Conservation (phyloP, 2,888 invertebrate genomes). For the Maniola hyperantus region DNA sequence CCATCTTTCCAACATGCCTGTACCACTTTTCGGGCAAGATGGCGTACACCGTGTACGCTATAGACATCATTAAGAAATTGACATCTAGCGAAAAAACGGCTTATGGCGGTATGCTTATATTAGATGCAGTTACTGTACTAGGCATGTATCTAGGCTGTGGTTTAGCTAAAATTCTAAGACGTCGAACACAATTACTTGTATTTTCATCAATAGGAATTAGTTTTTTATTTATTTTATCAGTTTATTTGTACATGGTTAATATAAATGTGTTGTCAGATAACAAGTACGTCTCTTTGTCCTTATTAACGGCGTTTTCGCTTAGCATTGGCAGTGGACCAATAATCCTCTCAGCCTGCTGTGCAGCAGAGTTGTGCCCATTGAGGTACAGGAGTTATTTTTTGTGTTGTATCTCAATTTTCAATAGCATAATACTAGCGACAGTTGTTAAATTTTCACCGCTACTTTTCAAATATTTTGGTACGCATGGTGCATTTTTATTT, state of each 20-base stretch:
- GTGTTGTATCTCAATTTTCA: slow-evolving; percentile 44
- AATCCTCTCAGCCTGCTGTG: slow-evolving; percentile 45
- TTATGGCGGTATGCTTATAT: slow-evolving; percentile 29
- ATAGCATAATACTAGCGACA: slow-evolving; percentile 49
- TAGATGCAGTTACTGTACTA: slow-evolving; percentile 38
- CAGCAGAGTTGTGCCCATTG: slow-evolving; percentile 50
- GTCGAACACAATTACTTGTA: slow-evolving; percentile 45
- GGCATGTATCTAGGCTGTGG: slow-evolving; percentile 48
- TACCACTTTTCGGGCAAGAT: slow-evolving; percentile 28
- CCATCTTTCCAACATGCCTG: slow-evolving; percentile 13
- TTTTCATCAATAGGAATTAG: slow-evolving; percentile 11
- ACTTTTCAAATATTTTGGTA: slow-evolving; percentile 49
- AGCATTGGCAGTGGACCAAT: slow-evolving; percentile 43
- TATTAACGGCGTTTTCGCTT: slow-evolving; percentile 31
- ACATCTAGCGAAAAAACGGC: slow-evolving; percentile 25
- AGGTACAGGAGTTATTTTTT: slow-evolving; percentile 52
- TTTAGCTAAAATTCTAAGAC: slow-evolving; percentile 42
- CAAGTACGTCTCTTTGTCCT: slow-evolving; percentile 19
- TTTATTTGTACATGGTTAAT: slow-evolving; percentile 24
- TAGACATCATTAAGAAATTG: slow-evolving; percentile 31
- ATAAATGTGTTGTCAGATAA: slow-evolving; percentile 12
- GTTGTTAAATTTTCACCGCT: slow-evolving; percentile 53
- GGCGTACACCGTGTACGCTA: slow-evolving; percentile 17
- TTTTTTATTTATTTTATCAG: slow-evolving; percentile 17
- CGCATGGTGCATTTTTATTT: slow-evolving; percentile 54